Conservation (phyloP, 2,888 invertebrate genomes). For the Blastobasis lacticolella region DNA sequence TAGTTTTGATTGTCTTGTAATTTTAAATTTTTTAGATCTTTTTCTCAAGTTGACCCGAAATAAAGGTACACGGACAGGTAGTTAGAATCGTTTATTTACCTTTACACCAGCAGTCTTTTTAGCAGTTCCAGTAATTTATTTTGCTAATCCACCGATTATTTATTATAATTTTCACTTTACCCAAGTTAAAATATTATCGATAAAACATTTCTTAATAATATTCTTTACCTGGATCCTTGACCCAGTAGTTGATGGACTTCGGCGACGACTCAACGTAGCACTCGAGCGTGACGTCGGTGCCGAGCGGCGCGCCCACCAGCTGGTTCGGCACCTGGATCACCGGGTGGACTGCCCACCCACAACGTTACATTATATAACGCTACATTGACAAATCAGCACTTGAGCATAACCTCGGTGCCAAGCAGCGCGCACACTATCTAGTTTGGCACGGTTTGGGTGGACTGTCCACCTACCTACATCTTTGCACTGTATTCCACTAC, state of each 20-base stretch:
- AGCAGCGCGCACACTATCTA: slow-evolving; percentile 84
- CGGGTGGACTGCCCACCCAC: slow-evolving; percentile 81
- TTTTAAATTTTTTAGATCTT: background rate
- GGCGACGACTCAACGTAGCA: slow-evolving; percentile 93
- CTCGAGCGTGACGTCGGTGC: slow-evolving; percentile 88
- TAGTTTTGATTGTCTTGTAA: too few species aligned
- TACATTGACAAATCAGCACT: slow-evolving; percentile 30
- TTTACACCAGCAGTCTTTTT: too few species aligned
- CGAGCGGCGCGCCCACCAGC: slow-evolving; percentile 89
- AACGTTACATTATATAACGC: background rate
- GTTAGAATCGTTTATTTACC: background rate
- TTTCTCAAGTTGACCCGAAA: background rate
- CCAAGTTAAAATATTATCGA: too few species aligned
- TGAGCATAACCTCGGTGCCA: background rate
- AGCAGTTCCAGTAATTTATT: background rate
- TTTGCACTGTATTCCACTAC: too few species aligned
- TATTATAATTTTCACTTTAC: too few species aligned
- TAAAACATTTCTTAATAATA: background rate
- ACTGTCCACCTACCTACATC: slow-evolving; percentile 67
- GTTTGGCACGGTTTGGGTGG: slow-evolving; percentile 92
- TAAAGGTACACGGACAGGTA: background rate
- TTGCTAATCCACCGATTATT: background rate
- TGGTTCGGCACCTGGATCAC: slow-evolving; percentile 93
- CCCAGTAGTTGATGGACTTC: slow-evolving; percentile 92
- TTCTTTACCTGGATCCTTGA: slow-evolving; percentile 80